A percentile compares a stretch with the other conserved stretches of the same genome.
Conservation (phyloP, 1,140 invertebrate genomes). For the Mamestra configurata region DNA sequence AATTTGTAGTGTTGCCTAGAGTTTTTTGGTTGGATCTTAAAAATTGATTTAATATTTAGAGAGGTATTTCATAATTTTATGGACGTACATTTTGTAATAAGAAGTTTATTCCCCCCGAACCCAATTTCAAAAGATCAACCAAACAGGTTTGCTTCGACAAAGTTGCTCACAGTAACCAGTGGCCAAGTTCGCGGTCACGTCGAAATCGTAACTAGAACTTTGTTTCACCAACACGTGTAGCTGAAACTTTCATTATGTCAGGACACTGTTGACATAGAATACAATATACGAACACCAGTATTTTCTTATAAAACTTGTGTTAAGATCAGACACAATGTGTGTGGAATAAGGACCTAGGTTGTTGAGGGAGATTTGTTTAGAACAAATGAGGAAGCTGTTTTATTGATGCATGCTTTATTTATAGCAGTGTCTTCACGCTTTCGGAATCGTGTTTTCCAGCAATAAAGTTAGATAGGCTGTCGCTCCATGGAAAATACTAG, state of each 20-base stretch:
- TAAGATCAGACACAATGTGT: conserved; percentile 2
- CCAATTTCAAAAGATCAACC: not conserved
- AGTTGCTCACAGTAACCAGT: conserved; percentile 58
- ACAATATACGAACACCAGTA: conserved; percentile 46
- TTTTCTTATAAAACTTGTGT: conserved; percentile 39
- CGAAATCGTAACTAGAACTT: conserved; percentile 68
- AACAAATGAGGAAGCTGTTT: too few species aligned
- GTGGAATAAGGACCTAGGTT: not conserved
- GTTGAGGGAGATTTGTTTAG: not conserved
- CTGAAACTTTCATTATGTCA: conserved; percentile 48
- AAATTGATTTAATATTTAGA: too few species aligned
- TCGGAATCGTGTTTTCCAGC: too few species aligned
- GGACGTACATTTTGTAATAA: not conserved
- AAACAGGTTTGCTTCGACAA: conserved; percentile 59
- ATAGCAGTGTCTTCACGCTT: too few species aligned
- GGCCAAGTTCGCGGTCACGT: conserved; percentile 59
- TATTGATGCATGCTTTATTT: too few species aligned
- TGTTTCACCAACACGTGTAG: conserved; percentile 62
- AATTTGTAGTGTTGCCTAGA: too few species aligned
- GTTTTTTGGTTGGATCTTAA: too few species aligned
- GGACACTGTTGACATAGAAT: conserved; percentile 40
- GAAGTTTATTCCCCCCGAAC: not conserved
- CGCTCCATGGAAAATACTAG: too few species aligned
- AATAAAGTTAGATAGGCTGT: too few species aligned
- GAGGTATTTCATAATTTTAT: too few species aligned